phyloP scores from a whole-genome alignment of 2,797 vertebrate genomes.

The Onychomys torridus region DNA sequence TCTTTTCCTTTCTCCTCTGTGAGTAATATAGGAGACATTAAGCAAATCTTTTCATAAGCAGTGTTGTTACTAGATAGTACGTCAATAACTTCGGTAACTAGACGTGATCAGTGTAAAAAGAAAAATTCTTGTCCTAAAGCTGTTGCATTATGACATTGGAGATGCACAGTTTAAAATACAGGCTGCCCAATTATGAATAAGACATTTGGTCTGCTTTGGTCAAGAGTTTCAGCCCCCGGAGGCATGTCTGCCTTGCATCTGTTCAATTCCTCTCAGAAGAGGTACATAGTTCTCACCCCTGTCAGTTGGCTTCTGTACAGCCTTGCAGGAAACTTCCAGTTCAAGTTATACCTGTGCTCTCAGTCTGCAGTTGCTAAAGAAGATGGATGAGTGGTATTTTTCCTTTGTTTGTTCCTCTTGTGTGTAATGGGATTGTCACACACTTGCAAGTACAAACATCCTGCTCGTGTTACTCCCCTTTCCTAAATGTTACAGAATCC shows the following conservation, averaged over 20 bases:
- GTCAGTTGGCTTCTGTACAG: not conserved
- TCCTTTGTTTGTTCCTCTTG: not conserved
- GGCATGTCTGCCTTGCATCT: not conserved
- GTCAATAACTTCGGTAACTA: not conserved
- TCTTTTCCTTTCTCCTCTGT: not conserved
- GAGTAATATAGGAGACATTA: not conserved
- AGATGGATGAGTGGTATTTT: not conserved
- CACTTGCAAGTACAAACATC: not conserved
- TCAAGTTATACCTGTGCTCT: not conserved
- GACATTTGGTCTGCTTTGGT: not conserved
- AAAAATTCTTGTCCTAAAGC: slow-evolving; percentile 7
- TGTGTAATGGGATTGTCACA: not conserved
- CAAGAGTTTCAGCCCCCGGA: not conserved
- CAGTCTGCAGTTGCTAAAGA: not conserved
- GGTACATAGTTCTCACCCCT: not conserved
- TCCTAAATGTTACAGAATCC: not conserved
- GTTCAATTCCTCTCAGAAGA: not conserved
- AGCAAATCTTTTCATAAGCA: not conserved
- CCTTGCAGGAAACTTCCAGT: not conserved
- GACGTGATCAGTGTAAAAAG: not conserved
- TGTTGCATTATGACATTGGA: not conserved
- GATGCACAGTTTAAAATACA: not conserved
- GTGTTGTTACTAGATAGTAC: not conserved
- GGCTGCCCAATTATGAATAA: not conserved
- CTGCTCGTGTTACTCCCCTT: not conserved